A percentile compares a stretch with the other conserved stretches of the same genome.
These are phyloP conservation scores for Luscinia megarhynchos DNA, from an alignment of 2,797 vertebrate species.

Conservation along the genomic window DNA sequence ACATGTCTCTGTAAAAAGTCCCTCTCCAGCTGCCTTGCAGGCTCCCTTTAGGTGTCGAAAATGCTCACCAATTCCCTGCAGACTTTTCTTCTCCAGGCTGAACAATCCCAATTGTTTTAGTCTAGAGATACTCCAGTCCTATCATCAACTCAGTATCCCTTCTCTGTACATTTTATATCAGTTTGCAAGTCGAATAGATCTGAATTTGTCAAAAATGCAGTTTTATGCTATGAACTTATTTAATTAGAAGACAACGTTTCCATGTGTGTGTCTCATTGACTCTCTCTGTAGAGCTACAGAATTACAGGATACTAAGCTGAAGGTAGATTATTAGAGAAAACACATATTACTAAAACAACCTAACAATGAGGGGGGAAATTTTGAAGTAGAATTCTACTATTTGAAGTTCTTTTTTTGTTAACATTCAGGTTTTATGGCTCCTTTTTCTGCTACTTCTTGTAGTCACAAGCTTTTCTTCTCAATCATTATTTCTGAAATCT, in stretches of 20 bases:
- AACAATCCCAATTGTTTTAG: not conserved
- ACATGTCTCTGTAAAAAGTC: not conserved
- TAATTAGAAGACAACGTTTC: not conserved
- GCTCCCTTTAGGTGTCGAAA: not conserved
- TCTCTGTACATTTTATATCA: not conserved
- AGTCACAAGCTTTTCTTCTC: not conserved
- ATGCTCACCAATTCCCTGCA: rapidly evolving
- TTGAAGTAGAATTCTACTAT: not conserved
- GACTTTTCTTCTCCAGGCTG: not conserved
- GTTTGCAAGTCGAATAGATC: not conserved
- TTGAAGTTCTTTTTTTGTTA: not conserved
- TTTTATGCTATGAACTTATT: not conserved
- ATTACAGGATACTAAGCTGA: not conserved
- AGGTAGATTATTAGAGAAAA: not conserved
- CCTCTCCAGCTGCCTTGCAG: not conserved
- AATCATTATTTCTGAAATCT: not conserved
- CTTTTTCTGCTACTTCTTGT: not conserved
- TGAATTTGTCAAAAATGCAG: not conserved
- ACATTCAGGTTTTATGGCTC: not conserved
- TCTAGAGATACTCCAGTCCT: not conserved
- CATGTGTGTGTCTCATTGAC: not conserved
- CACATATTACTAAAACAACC: not conserved
- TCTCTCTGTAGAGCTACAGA: not conserved
- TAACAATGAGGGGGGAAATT: rapidly evolving
- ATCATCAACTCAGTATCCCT: not conserved